Percentiles rank a stretch among this genome's conserved stretches.
phyloP scores from a whole-genome alignment of 1,140 invertebrate genomes.

The Charaxes varanes region DNA sequence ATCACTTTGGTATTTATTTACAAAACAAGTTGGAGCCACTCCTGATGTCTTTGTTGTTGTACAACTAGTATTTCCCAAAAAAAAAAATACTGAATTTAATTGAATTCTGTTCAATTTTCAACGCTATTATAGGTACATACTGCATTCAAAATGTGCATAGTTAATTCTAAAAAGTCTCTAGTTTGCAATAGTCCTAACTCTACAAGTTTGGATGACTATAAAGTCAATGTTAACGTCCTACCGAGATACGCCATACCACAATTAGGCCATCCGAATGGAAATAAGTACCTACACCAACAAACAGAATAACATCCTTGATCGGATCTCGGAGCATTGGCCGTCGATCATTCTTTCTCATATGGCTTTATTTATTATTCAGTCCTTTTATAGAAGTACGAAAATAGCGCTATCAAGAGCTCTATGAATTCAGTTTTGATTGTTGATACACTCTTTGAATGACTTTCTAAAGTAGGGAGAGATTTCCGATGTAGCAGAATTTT shows the following conservation, averaged over 20 bases:
- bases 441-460: too few relatives aligned
- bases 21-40: too few relatives aligned
- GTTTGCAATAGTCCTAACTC: background rate
- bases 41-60: too few relatives aligned
- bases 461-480: too few relatives aligned
- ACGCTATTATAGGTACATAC: too few relatives aligned
- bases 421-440: too few relatives aligned
- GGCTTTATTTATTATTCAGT: conserved; percentile 32
- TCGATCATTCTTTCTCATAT: conserved; percentile 28
- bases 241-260: conserved; percentile 37
- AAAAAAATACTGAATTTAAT: too few relatives aligned
- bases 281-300: conserved; percentile 52
- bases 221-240: conserved; percentile 41
- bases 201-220: conserved; percentile 39
- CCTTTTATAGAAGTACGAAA: conserved; percentile 20
- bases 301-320: conserved; percentile 41
- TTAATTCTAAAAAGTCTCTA: conserved; percentile 5
- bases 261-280: conserved; percentile 43
- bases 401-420: conserved; percentile 21
- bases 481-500: too few relatives aligned
- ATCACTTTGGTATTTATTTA: too few relatives aligned
- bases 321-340: conserved; percentile 35
- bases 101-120: too few relatives aligned
- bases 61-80: too few relatives aligned
- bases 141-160: too few relatives aligned